Conservation (phyloP, 2,113 vertebrate species). For the Tenrec ecaudatus region DNA sequence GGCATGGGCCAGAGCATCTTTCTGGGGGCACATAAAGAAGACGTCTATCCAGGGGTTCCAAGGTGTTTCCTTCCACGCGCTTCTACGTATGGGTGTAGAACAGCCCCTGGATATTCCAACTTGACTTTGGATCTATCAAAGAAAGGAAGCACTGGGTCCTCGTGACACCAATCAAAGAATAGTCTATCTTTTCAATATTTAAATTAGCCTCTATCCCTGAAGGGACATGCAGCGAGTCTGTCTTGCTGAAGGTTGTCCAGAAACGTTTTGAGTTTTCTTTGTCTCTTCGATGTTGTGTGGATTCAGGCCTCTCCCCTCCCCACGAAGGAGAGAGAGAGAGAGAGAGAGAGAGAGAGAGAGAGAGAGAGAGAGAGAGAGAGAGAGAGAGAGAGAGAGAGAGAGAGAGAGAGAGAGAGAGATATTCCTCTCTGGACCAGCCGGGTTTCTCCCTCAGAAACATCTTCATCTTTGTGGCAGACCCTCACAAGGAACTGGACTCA, state of each 20-base stretch:
- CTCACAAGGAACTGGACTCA: not conserved
- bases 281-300: constrained; percentile 1
- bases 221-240: not conserved
- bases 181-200: not conserved
- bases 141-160: too few relatives aligned
- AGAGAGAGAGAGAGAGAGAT: too few relatives aligned
- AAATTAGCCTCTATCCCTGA: not conserved
- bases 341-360: not conserved
- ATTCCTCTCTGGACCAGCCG: not conserved
- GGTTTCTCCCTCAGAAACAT: too few relatives aligned
- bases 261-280: constrained; percentile 25
- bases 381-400: not conserved
- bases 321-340: not conserved
- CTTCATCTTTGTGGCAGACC: not conserved
- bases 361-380: not conserved
- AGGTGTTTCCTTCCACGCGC: not conserved
- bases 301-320: not conserved
- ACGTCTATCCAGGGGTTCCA: not conserved
- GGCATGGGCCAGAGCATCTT: not conserved
- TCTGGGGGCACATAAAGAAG: not conserved
- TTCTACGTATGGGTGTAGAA: not conserved
- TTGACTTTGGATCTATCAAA: not conserved
- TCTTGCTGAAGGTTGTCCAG: not conserved
- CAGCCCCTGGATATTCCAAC: not conserved
- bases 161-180: not conserved